Conservation (phyloP, 2,113 vertebrate species). For the Ictalurus punctatus region DNA sequence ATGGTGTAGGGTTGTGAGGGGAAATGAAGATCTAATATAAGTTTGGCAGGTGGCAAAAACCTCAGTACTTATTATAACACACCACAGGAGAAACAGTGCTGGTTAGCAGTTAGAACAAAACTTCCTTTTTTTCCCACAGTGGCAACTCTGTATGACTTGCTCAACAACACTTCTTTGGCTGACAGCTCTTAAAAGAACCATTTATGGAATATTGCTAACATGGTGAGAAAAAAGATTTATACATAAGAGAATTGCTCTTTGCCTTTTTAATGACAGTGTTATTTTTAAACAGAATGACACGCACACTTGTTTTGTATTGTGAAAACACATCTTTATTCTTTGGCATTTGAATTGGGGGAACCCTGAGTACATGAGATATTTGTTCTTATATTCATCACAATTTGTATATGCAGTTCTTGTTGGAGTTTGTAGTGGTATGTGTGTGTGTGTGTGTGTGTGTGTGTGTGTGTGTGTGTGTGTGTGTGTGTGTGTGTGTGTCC, state of each 20-base stretch:
- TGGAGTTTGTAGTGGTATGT: too few species aligned
- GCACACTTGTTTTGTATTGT: too few species aligned
- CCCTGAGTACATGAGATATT: too few species aligned
- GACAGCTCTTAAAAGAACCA: not conserved
- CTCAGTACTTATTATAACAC: not conserved
- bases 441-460: too few species aligned
- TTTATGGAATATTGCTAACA: constrained; percentile 26
- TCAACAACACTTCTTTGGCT: not conserved
- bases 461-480: too few species aligned
- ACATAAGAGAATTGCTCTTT: not conserved
- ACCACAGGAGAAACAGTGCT: not conserved
- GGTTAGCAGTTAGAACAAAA: constrained; percentile 11
- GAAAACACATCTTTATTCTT: too few species aligned
- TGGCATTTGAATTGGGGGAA: too few species aligned
- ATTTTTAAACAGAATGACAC: too few species aligned
- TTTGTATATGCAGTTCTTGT: too few species aligned
- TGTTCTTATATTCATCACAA: too few species aligned
- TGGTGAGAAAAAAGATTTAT: constrained; percentile 37
- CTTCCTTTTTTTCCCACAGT: constrained; percentile 42
- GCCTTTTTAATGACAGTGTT: too few species aligned
- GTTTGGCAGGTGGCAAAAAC: constrained; percentile 5
- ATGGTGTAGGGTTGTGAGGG: not conserved
- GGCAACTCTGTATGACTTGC: not conserved
- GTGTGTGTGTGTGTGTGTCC: too few species aligned
- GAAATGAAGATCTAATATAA: not conserved